Evolutionary conservation across 2,888 invertebrate genomes (phyloP), one percentile per base, ranked within the genome.

Genomic region (Liposcelis brunnea): DNA sequence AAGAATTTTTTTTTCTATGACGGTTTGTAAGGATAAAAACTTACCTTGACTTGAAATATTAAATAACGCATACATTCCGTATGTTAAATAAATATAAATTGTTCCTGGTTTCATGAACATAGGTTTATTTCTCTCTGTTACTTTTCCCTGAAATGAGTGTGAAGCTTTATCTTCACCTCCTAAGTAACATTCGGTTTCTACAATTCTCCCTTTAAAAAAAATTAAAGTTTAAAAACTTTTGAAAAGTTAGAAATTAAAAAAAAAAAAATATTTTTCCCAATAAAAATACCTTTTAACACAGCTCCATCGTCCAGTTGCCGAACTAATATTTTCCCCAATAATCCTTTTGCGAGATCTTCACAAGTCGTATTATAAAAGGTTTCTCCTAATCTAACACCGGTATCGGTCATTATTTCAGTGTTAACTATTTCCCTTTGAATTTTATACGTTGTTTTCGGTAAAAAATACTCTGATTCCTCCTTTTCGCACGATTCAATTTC

Each of bases 101-200:
- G 80, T 80, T 12, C 80, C 80, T 15, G 77, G 72, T 44, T 64
- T 59, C 77, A 79, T 78, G 55, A 72, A 82, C 77, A 81, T 78
- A 1, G 80, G 75, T 53, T 70, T 67, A 56, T 74, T 80, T 50
- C 71, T 62, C 2, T 66, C 64, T 1, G 81, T 79, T 49, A 67
- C 58, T 58, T 70, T 74, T 2, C 66, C 65, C 46, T 61, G 60
- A 55, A 66, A 76, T 0, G 78, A 72, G 53, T 75, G 72, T 0
- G 77, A 77, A 11, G 77, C 80, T 59, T 70, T 71, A 59, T 81
- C 80, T 46, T 71, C 66, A 16, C 62, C 65, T 10, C 80, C 81
- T 14, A 74, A 61, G 56, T 82, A 82, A 46, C 75, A 71, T 61
- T 82, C 81, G 0, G 80, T 80, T 63, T 82, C 82, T 1, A 81